These are phyloP conservation scores for Cydia fagiglandana DNA, from an alignment of 1,140 invertebrate species.

Conservation along the genomic window DNA sequence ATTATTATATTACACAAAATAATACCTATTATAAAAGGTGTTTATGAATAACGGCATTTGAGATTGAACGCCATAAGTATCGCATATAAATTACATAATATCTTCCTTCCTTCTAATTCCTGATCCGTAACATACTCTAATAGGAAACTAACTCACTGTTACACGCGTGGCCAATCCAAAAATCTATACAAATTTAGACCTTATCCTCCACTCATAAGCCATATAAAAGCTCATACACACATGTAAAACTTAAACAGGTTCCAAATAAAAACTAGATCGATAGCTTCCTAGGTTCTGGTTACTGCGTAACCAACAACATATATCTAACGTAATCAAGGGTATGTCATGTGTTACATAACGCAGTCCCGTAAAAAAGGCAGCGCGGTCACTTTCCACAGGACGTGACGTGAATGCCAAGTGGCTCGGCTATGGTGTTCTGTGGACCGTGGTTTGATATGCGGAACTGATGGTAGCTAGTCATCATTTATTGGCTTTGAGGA, in stretches of 20 bases:
- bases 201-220: background rate
- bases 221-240: background rate
- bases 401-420: conserved; percentile 6
- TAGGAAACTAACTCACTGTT: conserved; percentile 9
- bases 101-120: background rate
- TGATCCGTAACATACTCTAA: conserved; percentile 10
- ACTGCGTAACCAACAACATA: background rate
- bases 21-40: no score
- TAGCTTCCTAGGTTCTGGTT: conserved; percentile 7
- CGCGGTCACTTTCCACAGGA: conserved; percentile 23
- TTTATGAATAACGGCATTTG: no score
- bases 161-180: background rate
- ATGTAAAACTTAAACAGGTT: conserved; percentile 5
- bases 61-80: no score
- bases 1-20: no score
- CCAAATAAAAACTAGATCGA: conserved; percentile 12
- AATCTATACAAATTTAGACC: background rate
- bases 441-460: background rate
- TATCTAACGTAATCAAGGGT: background rate
- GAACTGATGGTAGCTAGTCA: background rate
- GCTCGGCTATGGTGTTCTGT: conserved; percentile 20
- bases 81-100: background rate
- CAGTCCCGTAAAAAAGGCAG: conserved; percentile 14
- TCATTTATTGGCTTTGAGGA: no score
- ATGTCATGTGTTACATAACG: conserved; percentile 19